A percentile compares a stretch with the other conserved stretches of the same genome.
These are phyloP conservation scores for Thecophora atra DNA, from an alignment of 2,888 invertebrate genomes.

Conservation along the genomic window DNA sequence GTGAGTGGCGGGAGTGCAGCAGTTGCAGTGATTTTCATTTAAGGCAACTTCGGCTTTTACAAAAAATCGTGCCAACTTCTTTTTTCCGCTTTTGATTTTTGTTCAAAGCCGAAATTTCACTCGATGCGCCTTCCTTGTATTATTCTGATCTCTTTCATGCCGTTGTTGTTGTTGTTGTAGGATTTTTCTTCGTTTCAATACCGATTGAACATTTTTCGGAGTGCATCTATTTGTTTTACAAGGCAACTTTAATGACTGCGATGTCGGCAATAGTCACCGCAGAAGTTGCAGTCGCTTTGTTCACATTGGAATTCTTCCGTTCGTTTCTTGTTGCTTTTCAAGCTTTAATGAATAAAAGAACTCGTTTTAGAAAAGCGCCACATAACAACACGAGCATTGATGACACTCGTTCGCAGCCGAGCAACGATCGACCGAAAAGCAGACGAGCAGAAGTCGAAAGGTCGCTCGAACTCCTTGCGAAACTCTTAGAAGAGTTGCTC, in stretches of 20 bases:
- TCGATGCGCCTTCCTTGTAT: slow-evolving; percentile 25
- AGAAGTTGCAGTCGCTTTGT: slow-evolving; percentile 34
- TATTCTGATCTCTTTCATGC: neutral
- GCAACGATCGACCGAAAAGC: too few relatives aligned
- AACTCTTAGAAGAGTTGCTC: too few relatives aligned
- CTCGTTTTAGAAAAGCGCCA: slow-evolving; percentile 33
- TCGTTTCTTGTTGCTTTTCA: slow-evolving; percentile 11
- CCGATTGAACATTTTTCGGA: slow-evolving; percentile 28
- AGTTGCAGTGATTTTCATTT: slow-evolving; percentile 27
- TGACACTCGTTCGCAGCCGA: too few relatives aligned
- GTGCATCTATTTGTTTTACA: slow-evolving; percentile 48
- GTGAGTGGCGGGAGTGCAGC: slow-evolving; percentile 16
- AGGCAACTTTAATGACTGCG: slow-evolving; percentile 46
- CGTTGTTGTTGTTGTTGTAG: slow-evolving; percentile 32
- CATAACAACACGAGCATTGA: too few relatives aligned
- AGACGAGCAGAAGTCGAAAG: too few relatives aligned
- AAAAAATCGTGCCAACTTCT: slow-evolving; percentile 38
- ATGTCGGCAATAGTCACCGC: slow-evolving; percentile 36
- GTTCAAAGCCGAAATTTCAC: slow-evolving; percentile 31
- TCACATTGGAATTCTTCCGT: slow-evolving; percentile 1
- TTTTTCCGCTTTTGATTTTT: slow-evolving; percentile 28
- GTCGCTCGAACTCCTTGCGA: too few relatives aligned
- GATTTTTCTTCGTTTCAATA: slow-evolving; percentile 16
- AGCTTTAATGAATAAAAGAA: slow-evolving; percentile 29
- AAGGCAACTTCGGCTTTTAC: slow-evolving; percentile 16